Evolutionary conservation across 2,797 vertebrate genomes (phyloP), one percentile per base, ranked within the genome.

Genomic region (Amblyraja radiata): DNA sequence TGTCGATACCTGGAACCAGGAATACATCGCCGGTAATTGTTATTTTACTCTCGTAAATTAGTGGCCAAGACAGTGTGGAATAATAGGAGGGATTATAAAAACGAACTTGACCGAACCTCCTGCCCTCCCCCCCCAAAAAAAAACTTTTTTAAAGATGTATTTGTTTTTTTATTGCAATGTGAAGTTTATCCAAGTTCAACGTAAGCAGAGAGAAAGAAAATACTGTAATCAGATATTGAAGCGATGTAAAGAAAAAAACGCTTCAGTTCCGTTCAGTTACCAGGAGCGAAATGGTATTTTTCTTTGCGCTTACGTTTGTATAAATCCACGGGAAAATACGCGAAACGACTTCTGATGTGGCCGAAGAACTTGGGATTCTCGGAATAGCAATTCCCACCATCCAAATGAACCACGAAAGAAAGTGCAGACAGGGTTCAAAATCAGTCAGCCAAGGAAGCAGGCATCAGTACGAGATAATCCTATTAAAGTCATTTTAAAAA

Each of bases 401-500:
- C 84, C 21, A 21, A 88, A 68, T 68, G n/a, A 63, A 63, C 61
- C 61, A 88, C n/a, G n/a, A 88, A 68, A 36, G 13, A 88, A 61
- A 23, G 21, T 65, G n/a, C 84, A 88, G 84, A 23, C 63, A 68
- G 63, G 32, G 63, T 68, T 68, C 84, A 68, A 63, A 68, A 65
- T 68, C 84, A 68, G 84, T 68, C 84, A 88, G 6, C 61, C 63
- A 68, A 36, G 16, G n/a, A 88, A 68, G n/a, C 84, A 88, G 61
- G 32, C 63, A 61, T 88, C 63, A 68, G 84, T 63, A 68, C 16
- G 18, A 68, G 61, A 88, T 68, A 88, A 88, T 88, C 84, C 84
- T 68, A 88, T 88, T 88, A 36, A 88, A 36, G 84, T 68, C 32
- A 88, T 88, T 68, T 61, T 28, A n/a, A 36, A 88, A 86, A 68